Evolutionary conservation across 2,888 invertebrate species (phyloP).

Genomic region (Megaustenia siamemsis): DNA sequence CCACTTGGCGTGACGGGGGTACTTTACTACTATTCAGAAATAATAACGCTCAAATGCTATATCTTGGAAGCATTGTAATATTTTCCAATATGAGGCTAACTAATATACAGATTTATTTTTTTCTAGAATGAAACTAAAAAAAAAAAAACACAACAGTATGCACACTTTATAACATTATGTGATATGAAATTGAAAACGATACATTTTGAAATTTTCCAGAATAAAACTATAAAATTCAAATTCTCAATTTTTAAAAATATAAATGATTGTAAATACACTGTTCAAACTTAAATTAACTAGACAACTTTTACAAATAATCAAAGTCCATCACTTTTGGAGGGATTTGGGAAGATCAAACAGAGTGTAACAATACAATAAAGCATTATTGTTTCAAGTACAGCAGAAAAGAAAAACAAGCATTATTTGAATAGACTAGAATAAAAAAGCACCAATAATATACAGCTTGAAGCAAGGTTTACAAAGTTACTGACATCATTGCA

Average conservation of each 20-base stretch:
- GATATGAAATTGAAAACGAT: not conserved
- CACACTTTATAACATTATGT: not conserved
- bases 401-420: not conserved
- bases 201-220: no score
- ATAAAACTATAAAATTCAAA: no score
- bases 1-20: no score
- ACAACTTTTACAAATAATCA: not conserved
- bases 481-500: constrained; percentile 52
- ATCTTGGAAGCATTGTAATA: no score
- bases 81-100: no score
- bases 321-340: not conserved
- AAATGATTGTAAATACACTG: no score
- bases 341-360: not conserved
- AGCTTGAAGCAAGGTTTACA: constrained; percentile 37
- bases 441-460: not conserved
- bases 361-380: not conserved
- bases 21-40: no score
- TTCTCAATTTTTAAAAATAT: no score
- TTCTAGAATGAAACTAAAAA: no score
- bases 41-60: no score
- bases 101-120: no score
- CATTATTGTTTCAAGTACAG: not conserved
- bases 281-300: no score
- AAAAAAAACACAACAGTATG: not conserved
- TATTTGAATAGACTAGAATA: not conserved